Conservation (phyloP, 2,888 invertebrate genomes). For the Apocheima hispidaria region DNA sequence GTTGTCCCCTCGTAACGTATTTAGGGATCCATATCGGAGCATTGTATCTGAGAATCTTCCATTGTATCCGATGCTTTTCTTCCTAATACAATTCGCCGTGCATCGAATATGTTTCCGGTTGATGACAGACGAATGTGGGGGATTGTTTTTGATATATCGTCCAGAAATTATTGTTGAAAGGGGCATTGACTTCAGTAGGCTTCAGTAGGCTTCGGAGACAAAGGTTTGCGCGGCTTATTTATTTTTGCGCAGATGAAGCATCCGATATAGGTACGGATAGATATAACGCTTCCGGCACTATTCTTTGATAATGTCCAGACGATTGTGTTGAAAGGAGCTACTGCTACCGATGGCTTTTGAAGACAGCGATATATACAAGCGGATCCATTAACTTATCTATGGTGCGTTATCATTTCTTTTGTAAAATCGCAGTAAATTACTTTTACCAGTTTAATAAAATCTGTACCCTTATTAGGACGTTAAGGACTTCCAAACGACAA, state of each 20-base stretch:
- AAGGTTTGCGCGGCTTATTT: conserved; percentile 43
- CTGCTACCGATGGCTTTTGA: conserved; percentile 29
- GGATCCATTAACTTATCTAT: conserved; percentile 24
- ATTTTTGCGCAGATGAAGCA: conserved; percentile 21
- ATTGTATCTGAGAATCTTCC: conserved; percentile 45
- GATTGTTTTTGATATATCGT: conserved; percentile 62
- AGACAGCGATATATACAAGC: conserved; percentile 22
- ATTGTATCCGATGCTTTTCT: conserved; percentile 51
- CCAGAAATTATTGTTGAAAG: conserved; percentile 62
- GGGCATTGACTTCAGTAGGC: conserved; percentile 45
- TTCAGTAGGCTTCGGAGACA: conserved; percentile 42
- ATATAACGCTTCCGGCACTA: conserved; percentile 25
- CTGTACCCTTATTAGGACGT: not conserved
- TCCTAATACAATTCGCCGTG: conserved; percentile 63
- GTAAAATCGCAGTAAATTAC: not conserved
- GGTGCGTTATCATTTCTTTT: not conserved
- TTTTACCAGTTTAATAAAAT: not conserved
- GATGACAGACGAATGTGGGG: conserved; percentile 49
- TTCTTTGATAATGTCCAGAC: conserved; percentile 30
- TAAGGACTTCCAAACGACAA: conserved; percentile 14
- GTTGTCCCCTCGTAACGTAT: conserved; percentile 49
- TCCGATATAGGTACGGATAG: conserved; percentile 23
- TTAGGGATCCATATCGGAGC: conserved; percentile 49
- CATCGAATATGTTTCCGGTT: conserved; percentile 63
- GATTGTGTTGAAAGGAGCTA: conserved; percentile 29